Percentiles rank a stretch among this genome's conserved stretches.
Evolutionary conservation across 2,888 invertebrate genomes (phyloP).

Genomic region (Oscheius sp.): DNA sequence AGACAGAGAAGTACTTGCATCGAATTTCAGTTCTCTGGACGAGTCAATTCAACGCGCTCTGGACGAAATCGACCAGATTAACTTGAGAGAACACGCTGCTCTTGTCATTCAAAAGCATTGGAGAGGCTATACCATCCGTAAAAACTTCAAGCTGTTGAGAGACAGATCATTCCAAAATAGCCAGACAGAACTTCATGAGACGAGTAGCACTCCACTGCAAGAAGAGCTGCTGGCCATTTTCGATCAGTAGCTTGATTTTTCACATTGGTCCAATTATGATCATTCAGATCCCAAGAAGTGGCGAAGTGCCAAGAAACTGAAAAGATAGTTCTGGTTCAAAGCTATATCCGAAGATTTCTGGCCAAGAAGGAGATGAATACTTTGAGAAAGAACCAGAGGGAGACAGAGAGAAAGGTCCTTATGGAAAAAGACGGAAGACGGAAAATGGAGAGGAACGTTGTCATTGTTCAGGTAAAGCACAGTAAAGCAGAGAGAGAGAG

Average conservation of each 20-base stretch:
- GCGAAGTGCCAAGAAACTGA: not conserved
- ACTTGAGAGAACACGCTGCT: not conserved
- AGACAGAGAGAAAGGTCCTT: not conserved
- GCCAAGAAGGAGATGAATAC: constrained; percentile 3
- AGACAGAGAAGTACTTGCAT: not conserved
- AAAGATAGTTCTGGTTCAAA: not conserved
- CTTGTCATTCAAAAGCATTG: constrained; percentile 6
- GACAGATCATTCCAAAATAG: not conserved
- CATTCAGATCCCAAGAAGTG: not conserved
- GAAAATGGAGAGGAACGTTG: not conserved
- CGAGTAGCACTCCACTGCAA: not conserved
- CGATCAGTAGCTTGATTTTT: not conserved
- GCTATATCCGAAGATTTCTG: constrained; percentile 14
- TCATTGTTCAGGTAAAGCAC: constrained; percentile 8
- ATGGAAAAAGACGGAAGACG: not conserved
- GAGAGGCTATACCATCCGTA: not conserved
- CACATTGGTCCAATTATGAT: not conserved
- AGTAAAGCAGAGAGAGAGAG: not conserved
- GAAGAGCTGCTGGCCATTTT: not conserved
- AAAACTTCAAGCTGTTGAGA: not conserved
- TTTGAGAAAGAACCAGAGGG: not conserved
- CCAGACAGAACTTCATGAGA: not conserved
- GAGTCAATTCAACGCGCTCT: no score
- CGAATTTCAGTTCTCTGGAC: not conserved
- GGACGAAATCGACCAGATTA: no score